Evolutionary conservation across 1,140 invertebrate species (phyloP).

Genomic region (Eurosta solidaginis): DNA sequence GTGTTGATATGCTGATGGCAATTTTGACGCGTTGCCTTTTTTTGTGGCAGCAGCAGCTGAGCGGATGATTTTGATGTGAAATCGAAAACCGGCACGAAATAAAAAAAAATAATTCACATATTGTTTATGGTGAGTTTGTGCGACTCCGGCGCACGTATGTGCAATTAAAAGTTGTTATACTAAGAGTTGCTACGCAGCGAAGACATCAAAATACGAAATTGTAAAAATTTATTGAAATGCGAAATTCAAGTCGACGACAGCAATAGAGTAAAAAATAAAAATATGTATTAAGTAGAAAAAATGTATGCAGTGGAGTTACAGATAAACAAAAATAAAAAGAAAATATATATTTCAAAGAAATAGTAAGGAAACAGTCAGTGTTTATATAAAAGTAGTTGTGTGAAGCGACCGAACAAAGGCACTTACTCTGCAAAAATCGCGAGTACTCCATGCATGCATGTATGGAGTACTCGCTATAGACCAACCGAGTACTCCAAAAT

Average conservation of each 20-base stretch:
- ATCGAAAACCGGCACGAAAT: neutral
- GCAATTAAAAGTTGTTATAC: neutral
- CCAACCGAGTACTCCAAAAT: no score
- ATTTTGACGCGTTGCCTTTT: neutral
- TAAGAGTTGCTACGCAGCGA: neutral
- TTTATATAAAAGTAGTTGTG: no score
- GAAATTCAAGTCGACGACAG: neutral
- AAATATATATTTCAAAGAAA: no score
- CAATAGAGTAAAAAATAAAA: no score
- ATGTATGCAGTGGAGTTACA: no score
- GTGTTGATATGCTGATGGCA: neutral
- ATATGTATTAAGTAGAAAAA: no score
- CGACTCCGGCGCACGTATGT: neutral
- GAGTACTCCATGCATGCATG: no score
- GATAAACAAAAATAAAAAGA: no score
- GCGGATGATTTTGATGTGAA: neutral
- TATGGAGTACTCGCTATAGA: no score
- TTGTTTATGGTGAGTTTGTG: neutral
- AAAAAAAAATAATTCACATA: neutral
- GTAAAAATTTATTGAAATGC: conserved; percentile 18
- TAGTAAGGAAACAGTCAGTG: no score
- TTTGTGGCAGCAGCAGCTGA: neutral
- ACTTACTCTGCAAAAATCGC: no score
- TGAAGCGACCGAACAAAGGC: no score
- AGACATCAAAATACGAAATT: neutral